Conservation (phyloP, 2,888 invertebrate genomes). For the Scaptomyza caliginosa region DNA sequence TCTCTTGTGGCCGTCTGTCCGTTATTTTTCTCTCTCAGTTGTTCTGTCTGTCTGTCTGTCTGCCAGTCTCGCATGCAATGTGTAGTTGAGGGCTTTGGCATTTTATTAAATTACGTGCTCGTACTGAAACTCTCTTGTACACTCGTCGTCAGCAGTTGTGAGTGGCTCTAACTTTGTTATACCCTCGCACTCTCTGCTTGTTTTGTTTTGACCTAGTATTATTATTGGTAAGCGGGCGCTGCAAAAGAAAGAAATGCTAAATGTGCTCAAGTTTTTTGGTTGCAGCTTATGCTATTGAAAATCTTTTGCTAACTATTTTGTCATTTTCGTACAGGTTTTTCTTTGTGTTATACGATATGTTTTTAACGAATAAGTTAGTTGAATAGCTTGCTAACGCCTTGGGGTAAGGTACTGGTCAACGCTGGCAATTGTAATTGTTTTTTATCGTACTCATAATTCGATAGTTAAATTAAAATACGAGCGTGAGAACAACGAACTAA, state of each 20-base stretch:
- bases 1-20: slow-evolving; percentile 22
- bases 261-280: slow-evolving; percentile 63
- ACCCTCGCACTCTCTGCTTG: neutral
- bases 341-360: too few species aligned
- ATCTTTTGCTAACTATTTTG: too few species aligned
- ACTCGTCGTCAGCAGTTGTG: slow-evolving; percentile 6
- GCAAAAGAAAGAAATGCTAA: slow-evolving; percentile 73
- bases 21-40: neutral
- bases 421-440: too few species aligned
- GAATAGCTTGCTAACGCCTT: too few species aligned
- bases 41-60: neutral
- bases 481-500: neutral
- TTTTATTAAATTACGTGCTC: slow-evolving; percentile 74
- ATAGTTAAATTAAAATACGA: too few species aligned
- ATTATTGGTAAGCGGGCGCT: slow-evolving; percentile 34
- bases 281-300: too few species aligned
- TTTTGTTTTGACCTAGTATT: neutral
- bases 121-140: too few species aligned
- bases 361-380: too few species aligned
- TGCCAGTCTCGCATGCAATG: slow-evolving; percentile 46
- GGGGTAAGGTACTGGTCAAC: too few species aligned
- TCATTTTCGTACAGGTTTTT: too few species aligned
- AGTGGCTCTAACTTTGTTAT: slow-evolving; percentile 55
- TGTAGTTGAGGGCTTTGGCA: slow-evolving; percentile 70
- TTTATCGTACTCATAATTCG: too few species aligned